Percentiles rank a stretch among this genome's conserved stretches.
These are phyloP conservation scores for Pristionchus fissidentatus DNA, from an alignment of 2,888 invertebrate species.

Conservation along the genomic window DNA sequence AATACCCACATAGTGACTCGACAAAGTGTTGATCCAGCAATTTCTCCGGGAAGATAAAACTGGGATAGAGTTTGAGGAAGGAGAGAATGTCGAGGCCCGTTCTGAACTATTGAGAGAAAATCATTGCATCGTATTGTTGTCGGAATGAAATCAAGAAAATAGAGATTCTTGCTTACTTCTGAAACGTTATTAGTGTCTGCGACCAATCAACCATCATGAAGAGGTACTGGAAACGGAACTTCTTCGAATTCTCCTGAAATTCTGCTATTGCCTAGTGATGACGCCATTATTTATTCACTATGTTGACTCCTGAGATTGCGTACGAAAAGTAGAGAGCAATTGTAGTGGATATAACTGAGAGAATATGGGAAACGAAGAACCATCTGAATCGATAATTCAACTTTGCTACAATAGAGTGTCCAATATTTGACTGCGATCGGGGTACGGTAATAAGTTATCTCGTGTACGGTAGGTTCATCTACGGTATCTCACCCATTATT, in stretches of 20 bases:
- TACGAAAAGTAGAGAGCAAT: conserved; percentile 40
- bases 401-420: no score
- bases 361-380: conserved; percentile 25
- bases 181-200: conserved; percentile 23
- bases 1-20: background rate
- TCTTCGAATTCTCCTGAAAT: conserved; percentile 36
- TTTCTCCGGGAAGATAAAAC: background rate
- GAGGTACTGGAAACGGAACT: conserved; percentile 1
- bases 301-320: conserved; percentile 12
- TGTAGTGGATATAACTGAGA: background rate
- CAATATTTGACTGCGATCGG: background rate
- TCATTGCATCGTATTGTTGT: no score
- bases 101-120: no score
- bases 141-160: background rate
- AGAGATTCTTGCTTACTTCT: no score
- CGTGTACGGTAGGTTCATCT: no score
- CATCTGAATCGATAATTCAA: conserved; percentile 14
- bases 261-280: background rate
- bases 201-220: conserved; percentile 45
- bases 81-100: conserved; percentile 14
- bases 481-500: background rate
- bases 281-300: background rate
- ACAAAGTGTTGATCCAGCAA: background rate
- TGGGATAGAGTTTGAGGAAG: background rate
- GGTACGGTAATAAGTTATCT: no score